Evolutionary conservation across 2,888 invertebrate genomes (phyloP), one percentile per base, ranked within the genome.

Genomic region (Mythimna albipuncta): DNA sequence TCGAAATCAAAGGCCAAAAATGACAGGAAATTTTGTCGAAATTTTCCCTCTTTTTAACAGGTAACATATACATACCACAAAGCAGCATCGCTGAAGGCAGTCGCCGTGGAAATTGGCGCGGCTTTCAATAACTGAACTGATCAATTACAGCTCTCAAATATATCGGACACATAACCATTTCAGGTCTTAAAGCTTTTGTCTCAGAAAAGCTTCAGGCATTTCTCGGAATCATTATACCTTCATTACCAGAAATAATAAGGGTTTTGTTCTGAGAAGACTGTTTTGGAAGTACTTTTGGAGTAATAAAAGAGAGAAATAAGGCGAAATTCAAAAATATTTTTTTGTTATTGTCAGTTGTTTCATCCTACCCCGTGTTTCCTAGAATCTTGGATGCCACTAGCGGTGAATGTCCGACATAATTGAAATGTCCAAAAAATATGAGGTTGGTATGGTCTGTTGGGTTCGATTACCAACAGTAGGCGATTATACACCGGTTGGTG

Each of bases 101-200:
- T 87, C 87, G 89, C 87, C 87, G 92, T 90, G 89, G 90, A 94
- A 93, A 94, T 93, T 92, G 93, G 89, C 92, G 88, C 92, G 89
- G 92, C 90, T 91, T 94, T 94, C 94, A 93, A 95, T 95, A 95
- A 93, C 94, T 93, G 93, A 90, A 88, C 93, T 91, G 93, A 94
- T 95, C 94, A 94, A 95, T 95, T 95, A 93, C 89, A 91, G 85
- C 89, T 85, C 82, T 89, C 86, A 85, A 89, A 89, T 85, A 89
- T 84, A 89, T 89, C 85, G 85, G 79, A 88, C 84, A 86, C 79
- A 76, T 86, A 75, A 81, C 85, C 75, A 75, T 79, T 84, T 81
- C 73, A 82, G 66, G 55, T 62, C 44, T 61, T 63, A 38, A 26
- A 26, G 62, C 44, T 6, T 32, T 26, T 61, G 64, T 54, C 0